phyloP scores from a whole-genome alignment of 2,888 invertebrate genomes.

The Cheilosia variabilis region DNA sequence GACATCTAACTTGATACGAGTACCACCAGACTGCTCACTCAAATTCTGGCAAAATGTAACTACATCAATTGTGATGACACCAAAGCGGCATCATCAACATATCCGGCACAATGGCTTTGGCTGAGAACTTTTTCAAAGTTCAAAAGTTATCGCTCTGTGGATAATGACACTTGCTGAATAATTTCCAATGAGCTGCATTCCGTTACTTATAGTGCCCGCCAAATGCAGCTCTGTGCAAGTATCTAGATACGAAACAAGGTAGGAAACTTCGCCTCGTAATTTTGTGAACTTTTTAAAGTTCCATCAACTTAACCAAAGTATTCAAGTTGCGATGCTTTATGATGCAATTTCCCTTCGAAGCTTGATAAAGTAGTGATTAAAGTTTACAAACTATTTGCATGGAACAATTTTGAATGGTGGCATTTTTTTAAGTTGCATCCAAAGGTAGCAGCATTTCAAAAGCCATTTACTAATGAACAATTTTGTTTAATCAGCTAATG shows the following conservation, averaged over 20 bases:
- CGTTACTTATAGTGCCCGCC: neutral
- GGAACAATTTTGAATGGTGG: too few species aligned
- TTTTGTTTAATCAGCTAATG: too few species aligned
- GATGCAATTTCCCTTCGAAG: neutral
- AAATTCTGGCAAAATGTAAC: too few species aligned
- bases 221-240: slow-evolving; percentile 8
- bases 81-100: neutral
- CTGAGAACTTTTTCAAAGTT: slow-evolving; percentile 29
- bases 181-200: slow-evolving; percentile 21
- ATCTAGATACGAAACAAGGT: slow-evolving; percentile 1
- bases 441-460: too few species aligned
- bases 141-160: slow-evolving; percentile 13
- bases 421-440: too few species aligned
- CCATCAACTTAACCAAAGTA: slow-evolving; percentile 7
- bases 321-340: neutral
- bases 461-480: too few species aligned
- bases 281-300: slow-evolving; percentile 15
- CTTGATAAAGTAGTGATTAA: neutral
- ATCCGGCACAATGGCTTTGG: slow-evolving; percentile 1
- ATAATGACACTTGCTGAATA: slow-evolving; percentile 38
- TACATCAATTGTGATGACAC: too few species aligned
- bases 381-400: neutral
- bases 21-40: too few species aligned
- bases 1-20: too few species aligned
- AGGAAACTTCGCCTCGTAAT: neutral